A percentile compares a stretch with the other conserved stretches of the same genome.
Conservation (phyloP, 2,888 invertebrate genomes). For the Drepana falcataria region DNA sequence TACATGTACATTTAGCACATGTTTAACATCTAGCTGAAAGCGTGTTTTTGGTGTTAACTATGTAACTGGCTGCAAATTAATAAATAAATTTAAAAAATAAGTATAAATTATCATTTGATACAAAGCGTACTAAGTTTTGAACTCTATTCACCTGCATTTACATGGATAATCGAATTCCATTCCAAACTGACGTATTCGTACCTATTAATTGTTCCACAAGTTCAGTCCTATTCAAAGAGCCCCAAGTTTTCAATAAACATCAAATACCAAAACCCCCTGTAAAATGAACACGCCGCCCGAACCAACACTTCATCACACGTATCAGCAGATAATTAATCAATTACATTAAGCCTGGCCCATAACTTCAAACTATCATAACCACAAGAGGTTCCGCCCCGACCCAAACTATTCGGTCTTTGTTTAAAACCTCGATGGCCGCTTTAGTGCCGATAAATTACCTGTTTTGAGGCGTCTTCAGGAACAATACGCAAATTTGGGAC, state of each 20-base stretch:
- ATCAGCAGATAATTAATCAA: constrained; percentile 1
- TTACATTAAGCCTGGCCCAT: constrained; percentile 17
- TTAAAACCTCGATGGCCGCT: constrained; percentile 39
- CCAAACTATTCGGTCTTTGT: constrained; percentile 59
- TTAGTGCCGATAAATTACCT: constrained; percentile 73
- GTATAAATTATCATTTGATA: no score
- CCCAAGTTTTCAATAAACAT: not conserved
- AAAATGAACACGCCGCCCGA: not conserved
- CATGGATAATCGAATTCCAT: no score
- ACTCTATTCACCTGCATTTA: no score
- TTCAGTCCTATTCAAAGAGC: not conserved
- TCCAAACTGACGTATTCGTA: no score
- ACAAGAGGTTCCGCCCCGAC: constrained; percentile 34
- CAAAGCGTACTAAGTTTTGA: no score
- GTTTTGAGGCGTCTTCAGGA: constrained; percentile 62
- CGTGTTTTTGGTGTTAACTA: no score
- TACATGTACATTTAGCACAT: no score
- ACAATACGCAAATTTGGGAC: constrained; percentile 69
- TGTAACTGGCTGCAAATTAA: no score
- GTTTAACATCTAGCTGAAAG: no score
- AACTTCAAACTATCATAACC: constrained; percentile 51
- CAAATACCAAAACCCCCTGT: not conserved
- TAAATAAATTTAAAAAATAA: no score
- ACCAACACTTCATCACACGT: not conserved
- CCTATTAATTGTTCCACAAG: no score